Base-by-base conservation (phyloP, 2,113 vertebrate species). In the Festucalex cinctus region DNA sequence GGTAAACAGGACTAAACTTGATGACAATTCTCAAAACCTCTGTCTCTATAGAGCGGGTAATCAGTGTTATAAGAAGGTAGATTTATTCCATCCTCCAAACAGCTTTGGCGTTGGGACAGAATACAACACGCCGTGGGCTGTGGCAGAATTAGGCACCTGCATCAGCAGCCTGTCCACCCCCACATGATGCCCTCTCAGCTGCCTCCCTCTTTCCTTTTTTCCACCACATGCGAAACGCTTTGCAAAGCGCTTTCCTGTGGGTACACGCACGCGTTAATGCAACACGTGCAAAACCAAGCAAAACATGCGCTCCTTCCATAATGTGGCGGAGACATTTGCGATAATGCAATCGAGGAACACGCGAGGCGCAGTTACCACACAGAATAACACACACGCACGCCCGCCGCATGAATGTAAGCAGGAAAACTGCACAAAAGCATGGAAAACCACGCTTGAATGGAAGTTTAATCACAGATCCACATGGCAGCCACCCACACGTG, bases 121-220 rank as follows among this genome's bases (percentile, higher is more conserved):
- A 75, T 77, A 78, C 49, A 74, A 83, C 83, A 78, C 26, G 73
- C 68, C 68, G 68, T 49, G 73, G 66, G 70, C 83, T 74, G 81
- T 71, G 76, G 82, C 76, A 80, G 75, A 85, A 85, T 85, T 79
- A 82, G 71, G 76, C 84, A 87, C 88, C 88, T 87, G 86, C 84
- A 84, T 79, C 77, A 59, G 72, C 71, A 69, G 70, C 76, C 77
- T 64, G n/a, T 77, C 83, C 79, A 67, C 78, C 79, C 82, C 71
- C 74, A 68, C 84, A 77, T 53, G 79, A 81, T 81, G 84, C 81
- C 85, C 84, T 81, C 85, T 86, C 81, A 84, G 84, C 81, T 79
- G 81, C 83, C 74, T 85, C 77, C 71, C 77, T 72, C 79, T 14
- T 70, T 79, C 67, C 70, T 72, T 73, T 73, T 73, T 77, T 73